phyloP scores from a whole-genome alignment of 2,797 vertebrate species.

The Pseudomugil gertrudae region DNA sequence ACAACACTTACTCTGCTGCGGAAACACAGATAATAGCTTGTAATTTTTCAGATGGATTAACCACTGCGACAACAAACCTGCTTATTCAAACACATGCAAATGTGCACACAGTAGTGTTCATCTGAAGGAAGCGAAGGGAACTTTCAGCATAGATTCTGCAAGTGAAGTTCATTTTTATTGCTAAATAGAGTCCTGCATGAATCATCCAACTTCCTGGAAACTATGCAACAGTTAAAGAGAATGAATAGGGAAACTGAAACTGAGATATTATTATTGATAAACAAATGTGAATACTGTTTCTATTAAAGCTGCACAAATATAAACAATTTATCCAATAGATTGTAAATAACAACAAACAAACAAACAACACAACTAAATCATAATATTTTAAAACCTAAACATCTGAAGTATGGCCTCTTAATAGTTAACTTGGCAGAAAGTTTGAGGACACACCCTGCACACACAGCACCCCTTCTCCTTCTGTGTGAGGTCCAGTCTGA shows the following conservation, averaged over 20 bases:
- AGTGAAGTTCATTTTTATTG: neutral
- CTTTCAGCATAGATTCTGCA: neutral
- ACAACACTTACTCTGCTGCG: neutral
- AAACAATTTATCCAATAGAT: neutral
- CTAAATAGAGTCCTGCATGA: too few relatives aligned
- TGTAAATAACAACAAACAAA: rapidly evolving
- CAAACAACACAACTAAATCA: too few relatives aligned
- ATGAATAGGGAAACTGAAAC: neutral
- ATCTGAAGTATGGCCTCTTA: neutral
- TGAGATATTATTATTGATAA: neutral
- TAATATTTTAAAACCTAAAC: too few relatives aligned
- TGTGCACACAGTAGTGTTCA: neutral
- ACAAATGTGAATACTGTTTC: too few relatives aligned
- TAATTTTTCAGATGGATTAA: neutral
- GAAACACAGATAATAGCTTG: neutral
- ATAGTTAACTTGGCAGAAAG: constrained; percentile 17
- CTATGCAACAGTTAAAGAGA: constrained; percentile 17
- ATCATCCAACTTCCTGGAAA: neutral
- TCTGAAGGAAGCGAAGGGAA: too few relatives aligned
- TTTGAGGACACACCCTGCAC: constrained; percentile 60
- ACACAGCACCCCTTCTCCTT: neutral
- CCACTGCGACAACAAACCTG: neutral
- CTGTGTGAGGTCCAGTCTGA: neutral
- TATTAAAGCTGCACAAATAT: neutral
- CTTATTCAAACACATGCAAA: neutral